These are phyloP conservation scores for Cryptotermes secundus DNA, from an alignment of 1,140 invertebrate genomes.

Conservation along the genomic window DNA sequence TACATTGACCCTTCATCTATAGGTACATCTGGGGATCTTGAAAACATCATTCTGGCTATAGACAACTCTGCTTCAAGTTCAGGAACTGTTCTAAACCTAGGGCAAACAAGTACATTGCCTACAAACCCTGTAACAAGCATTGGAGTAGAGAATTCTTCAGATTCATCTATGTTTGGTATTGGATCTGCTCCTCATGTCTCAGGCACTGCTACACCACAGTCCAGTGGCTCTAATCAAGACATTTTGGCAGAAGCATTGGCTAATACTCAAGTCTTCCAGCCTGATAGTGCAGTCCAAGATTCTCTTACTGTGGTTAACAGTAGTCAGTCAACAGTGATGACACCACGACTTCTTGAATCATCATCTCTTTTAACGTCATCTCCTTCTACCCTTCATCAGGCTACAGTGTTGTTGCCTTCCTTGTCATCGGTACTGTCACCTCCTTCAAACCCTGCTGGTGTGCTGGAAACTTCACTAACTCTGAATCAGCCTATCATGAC, in stretches of 20 bases:
- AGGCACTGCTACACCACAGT: conserved; percentile 36
- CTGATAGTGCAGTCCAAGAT: conserved; percentile 52
- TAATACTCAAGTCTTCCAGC: conserved; percentile 71
- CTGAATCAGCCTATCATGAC: conserved; percentile 79
- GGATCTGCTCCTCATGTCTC: background rate
- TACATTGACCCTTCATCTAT: conserved; percentile 48
- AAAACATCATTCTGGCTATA: conserved; percentile 52
- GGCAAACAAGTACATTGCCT: conserved; percentile 27
- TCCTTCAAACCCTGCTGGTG: conserved; percentile 51
- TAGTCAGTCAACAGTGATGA: conserved; percentile 27
- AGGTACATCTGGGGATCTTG: conserved; percentile 44
- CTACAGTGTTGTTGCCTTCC: conserved; percentile 47
- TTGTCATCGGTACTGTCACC: conserved; percentile 49
- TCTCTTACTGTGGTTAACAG: conserved; percentile 34
- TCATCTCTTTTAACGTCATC: conserved; percentile 42
- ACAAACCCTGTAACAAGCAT: background rate
- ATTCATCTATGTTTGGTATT: conserved; percentile 20
- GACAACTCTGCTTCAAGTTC: conserved; percentile 43
- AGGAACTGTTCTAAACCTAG: conserved; percentile 37
- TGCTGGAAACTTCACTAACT: conserved; percentile 67
- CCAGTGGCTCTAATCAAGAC: conserved; percentile 58
- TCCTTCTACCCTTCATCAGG: conserved; percentile 42
- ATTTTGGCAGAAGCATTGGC: conserved; percentile 73
- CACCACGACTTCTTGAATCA: conserved; percentile 39
- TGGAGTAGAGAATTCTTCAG: background rate